A percentile compares a stretch with the other conserved stretches of the same genome.
phyloP scores from a whole-genome alignment of 2,797 vertebrate genomes.

The Buphagus erythrorhynchus region DNA sequence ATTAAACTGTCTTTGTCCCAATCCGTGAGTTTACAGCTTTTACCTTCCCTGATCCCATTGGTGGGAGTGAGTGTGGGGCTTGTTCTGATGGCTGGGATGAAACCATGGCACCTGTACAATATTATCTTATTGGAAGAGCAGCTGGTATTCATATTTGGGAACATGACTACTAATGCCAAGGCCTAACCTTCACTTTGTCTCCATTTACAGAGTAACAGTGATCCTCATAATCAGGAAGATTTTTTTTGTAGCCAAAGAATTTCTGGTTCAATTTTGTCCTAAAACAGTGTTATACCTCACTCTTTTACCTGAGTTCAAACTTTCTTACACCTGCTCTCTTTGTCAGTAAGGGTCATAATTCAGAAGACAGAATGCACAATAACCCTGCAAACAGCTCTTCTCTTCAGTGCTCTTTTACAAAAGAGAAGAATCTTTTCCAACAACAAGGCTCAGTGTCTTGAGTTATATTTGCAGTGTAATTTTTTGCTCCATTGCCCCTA shows the following conservation, averaged over 20 bases:
- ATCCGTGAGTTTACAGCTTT: neutral
- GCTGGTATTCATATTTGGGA: neutral
- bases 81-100: neutral
- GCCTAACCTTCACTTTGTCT: neutral
- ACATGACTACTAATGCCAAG: neutral
- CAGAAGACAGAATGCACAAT: neutral
- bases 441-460: neutral
- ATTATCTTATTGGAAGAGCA: neutral
- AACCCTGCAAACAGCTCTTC: neutral
- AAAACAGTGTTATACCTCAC: neutral
- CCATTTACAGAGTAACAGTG: neutral
- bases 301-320: neutral
- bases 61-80: fast-evolving
- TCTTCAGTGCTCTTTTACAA: neutral
- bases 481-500: constrained; percentile 69
- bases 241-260: neutral
- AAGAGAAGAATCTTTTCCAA: neutral
- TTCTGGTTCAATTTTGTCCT: neutral
- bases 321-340: neutral
- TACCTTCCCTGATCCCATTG: neutral
- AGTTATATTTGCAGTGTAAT: constrained; percentile 64
- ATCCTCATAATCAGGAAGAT: neutral
- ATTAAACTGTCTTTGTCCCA: neutral
- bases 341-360: neutral
- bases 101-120: neutral